Evolutionary conservation across 2,113 vertebrate species (phyloP).

Genomic region (Callithrix jacchus): DNA sequence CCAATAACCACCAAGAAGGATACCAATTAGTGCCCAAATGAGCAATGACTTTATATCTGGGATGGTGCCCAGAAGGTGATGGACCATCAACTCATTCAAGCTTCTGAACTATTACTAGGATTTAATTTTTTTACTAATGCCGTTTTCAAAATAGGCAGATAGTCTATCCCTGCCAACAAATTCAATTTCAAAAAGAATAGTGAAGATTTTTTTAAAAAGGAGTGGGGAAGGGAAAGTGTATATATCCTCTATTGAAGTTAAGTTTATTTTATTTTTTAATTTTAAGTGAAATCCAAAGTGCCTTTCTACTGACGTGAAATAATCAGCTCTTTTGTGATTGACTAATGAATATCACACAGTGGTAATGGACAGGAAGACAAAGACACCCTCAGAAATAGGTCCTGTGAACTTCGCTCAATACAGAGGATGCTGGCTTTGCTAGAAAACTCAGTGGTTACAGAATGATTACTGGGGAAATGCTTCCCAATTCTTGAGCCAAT

Average conservation of each 20-base stretch:
- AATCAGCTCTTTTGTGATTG: background rate
- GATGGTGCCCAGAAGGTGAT: background rate
- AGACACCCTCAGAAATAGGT: background rate
- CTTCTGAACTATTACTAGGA: background rate
- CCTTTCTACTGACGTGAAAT: background rate
- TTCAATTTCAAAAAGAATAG: background rate
- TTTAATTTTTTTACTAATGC: background rate
- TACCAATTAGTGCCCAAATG: background rate
- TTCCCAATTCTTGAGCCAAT: conserved; percentile 46
- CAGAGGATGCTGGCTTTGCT: background rate
- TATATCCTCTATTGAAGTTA: background rate
- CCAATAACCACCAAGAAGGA: background rate
- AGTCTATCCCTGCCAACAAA: background rate
- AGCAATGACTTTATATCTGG: background rate
- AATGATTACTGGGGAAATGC: conserved; percentile 49
- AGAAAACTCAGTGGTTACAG: conserved; percentile 22
- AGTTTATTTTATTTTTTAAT: conserved; percentile 40
- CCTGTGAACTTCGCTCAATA: background rate
- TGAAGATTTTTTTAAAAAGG: background rate
- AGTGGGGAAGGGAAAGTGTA: background rate
- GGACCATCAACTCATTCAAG: background rate
- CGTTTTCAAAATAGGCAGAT: background rate
- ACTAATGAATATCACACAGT: background rate
- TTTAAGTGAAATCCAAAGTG: conserved; percentile 15
- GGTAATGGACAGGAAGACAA: conserved; percentile 9